Conservation (phyloP, 2,113 vertebrate genomes). For the Theristicus caerulescens region DNA sequence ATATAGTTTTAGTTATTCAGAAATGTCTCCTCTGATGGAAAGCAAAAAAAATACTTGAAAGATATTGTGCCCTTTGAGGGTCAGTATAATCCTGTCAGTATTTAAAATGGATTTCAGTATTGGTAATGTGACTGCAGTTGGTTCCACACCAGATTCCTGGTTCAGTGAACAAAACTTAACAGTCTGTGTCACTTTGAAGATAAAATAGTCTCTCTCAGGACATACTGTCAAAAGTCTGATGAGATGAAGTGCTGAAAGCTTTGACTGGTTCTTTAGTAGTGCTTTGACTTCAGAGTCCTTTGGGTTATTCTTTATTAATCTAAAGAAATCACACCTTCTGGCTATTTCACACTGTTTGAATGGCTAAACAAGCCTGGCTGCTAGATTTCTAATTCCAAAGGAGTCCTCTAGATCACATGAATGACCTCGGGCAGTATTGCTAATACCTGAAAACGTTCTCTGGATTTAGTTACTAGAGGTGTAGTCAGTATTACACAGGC, state of each 20-base stretch:
- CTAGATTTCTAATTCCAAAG: slow-evolving; percentile 35
- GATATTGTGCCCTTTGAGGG: slow-evolving; percentile 18
- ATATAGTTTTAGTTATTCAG: neutral
- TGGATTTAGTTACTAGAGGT: neutral
- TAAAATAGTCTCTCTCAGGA: slow-evolving; percentile 65
- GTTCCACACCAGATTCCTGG: neutral
- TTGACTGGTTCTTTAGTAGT: slow-evolving; percentile 57
- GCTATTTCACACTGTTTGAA: slow-evolving; percentile 63
- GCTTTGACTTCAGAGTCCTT: slow-evolving; percentile 65
- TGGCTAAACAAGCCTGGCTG: slow-evolving; percentile 56
- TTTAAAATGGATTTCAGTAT: slow-evolving; percentile 34
- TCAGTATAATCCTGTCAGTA: slow-evolving; percentile 36
- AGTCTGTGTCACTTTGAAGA: slow-evolving; percentile 69
- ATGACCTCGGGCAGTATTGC: neutral
- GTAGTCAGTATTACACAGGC: neutral
- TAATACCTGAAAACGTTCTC: neutral
- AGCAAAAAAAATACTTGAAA: neutral
- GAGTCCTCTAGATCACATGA: neutral
- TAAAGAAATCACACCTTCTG: slow-evolving; percentile 73
- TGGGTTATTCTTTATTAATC: slow-evolving; percentile 74
- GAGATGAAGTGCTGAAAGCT: slow-evolving; percentile 35
- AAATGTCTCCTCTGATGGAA: slow-evolving; percentile 1
- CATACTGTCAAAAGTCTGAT: slow-evolving; percentile 61
- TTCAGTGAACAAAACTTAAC: slow-evolving; percentile 63
- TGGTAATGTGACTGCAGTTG: slow-evolving; percentile 29